Percentiles rank a stretch among this genome's conserved stretches.
Evolutionary conservation across 30 jellyfish, hydroid and myxozoan species (phyloP).

Genomic region (Aurelia sp.): DNA sequence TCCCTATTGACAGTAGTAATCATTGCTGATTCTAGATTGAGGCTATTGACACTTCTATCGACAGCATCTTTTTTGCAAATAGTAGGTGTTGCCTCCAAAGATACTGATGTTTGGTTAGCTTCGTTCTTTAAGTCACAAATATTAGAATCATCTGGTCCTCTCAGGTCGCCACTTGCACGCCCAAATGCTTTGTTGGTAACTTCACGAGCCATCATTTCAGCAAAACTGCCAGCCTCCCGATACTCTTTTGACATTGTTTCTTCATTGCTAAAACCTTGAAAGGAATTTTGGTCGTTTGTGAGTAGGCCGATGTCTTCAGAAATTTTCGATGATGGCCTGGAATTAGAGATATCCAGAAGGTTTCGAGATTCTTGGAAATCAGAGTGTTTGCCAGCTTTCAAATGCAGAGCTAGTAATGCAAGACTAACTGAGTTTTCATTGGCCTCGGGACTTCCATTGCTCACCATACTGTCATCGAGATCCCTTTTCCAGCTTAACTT

Average conservation of each 20-base stretch:
- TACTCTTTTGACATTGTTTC: background rate
- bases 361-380: slow-evolving; percentile 45
- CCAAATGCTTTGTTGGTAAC: no score
- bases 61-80: no score
- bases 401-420: slow-evolving; percentile 57
- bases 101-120: no score
- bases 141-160: no score
- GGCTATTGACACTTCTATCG: no score
- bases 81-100: no score
- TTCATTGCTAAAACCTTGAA: slow-evolving; percentile 32
- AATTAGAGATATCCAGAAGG: slow-evolving; percentile 13
- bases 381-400: slow-evolving; percentile 13
- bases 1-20: no score
- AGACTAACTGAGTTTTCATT: slow-evolving; percentile 60
- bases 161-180: no score
- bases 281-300: slow-evolving; percentile 29
- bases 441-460: slow-evolving; percentile 48
- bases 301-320: slow-evolving; percentile 62
- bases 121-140: no score
- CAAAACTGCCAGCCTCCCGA: no score
- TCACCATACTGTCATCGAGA: slow-evolving; percentile 62
- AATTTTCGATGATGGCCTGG: slow-evolving; percentile 67
- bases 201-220: no score
- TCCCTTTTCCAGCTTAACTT: slow-evolving; percentile 73
- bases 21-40: no score